Evolutionary conservation across 1,140 invertebrate species (phyloP).

Genomic region (Neodiprion fabricii): DNA sequence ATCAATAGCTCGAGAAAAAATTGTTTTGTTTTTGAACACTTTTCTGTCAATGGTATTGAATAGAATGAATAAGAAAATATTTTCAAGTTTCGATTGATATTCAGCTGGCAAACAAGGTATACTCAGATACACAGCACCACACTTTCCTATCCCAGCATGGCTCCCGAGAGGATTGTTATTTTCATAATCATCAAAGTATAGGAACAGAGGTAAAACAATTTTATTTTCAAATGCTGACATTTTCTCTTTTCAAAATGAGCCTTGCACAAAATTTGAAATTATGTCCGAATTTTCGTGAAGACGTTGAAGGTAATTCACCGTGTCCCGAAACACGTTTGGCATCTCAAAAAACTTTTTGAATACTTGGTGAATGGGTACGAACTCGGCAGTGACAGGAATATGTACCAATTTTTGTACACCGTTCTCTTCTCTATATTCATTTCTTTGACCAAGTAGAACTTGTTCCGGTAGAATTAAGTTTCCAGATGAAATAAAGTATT

Average conservation of each 20-base stretch:
- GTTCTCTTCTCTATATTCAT: constrained; percentile 15
- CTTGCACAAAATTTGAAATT: constrained; percentile 37
- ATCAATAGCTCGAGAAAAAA: constrained; percentile 25
- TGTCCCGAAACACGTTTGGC: constrained; percentile 16
- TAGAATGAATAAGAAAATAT: constrained; percentile 38
- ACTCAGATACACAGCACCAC: constrained; percentile 36
- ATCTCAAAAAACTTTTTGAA: constrained; percentile 29
- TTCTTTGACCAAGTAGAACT: constrained; percentile 13
- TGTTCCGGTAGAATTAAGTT: constrained; percentile 23
- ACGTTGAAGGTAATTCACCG: constrained; percentile 9
- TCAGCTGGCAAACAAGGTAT: constrained; percentile 35
- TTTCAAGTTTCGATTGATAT: constrained; percentile 28
- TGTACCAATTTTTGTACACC: constrained; percentile 8
- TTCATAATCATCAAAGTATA: constrained; percentile 24
- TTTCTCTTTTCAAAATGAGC: constrained; percentile 32
- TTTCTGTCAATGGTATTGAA: constrained; percentile 39
- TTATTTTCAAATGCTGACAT: constrained; percentile 14
- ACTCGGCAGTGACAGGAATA: constrained; percentile 15
- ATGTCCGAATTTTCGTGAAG: constrained; percentile 19
- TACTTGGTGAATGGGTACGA: constrained; percentile 19
- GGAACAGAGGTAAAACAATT: constrained; percentile 35
- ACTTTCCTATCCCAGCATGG: constrained; percentile 33
- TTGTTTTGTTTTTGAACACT: constrained; percentile 20
- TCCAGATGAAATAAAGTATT: background rate
- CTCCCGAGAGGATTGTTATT: constrained; percentile 35